These are phyloP conservation scores for Ichneumoninae sp. DNA, from an alignment of 2,888 invertebrate genomes.

Conservation along the genomic window DNA sequence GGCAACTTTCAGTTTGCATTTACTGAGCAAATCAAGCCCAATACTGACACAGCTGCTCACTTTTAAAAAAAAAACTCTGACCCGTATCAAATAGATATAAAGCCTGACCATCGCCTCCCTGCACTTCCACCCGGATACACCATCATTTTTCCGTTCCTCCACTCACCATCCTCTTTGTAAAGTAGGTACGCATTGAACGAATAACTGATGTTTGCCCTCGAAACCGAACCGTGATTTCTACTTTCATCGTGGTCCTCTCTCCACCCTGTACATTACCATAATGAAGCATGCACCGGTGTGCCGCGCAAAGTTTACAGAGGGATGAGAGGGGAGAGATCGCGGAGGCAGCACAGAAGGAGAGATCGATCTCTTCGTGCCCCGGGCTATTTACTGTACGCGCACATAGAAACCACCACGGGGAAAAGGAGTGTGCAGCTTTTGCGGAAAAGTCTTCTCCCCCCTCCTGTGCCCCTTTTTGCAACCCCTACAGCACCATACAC, in stretches of 20 bases:
- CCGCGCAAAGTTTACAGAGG: conserved; percentile 42
- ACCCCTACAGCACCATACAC: neutral
- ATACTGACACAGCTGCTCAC: no score
- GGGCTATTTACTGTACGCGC: conserved; percentile 59
- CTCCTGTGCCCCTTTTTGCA: conserved; percentile 18
- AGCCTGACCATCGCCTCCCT: neutral
- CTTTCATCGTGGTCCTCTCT: conserved; percentile 60
- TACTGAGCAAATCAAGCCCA: no score
- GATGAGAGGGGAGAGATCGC: conserved; percentile 31
- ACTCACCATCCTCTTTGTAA: conserved; percentile 2
- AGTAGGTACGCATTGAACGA: neutral
- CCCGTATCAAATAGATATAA: neutral
- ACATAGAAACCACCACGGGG: conserved; percentile 15
- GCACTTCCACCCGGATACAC: conserved; percentile 28
- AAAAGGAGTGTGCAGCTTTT: conserved; percentile 53
- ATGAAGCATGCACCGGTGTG: conserved; percentile 59
- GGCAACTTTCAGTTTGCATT: no score
- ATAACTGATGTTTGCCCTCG: conserved; percentile 55
- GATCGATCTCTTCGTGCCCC: conserved; percentile 53
- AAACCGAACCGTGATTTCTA: conserved; percentile 51
- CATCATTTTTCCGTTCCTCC: conserved; percentile 40
- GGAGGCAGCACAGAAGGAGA: conserved; percentile 48
- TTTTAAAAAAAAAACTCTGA: neutral
- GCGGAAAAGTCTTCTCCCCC: conserved; percentile 49
- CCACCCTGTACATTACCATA: conserved; percentile 62